A percentile compares a stretch with the other conserved stretches of the same genome.
These are phyloP conservation scores for Pelobates fuscus DNA, from an alignment of 2,113 vertebrate genomes.

Conservation along the genomic window DNA sequence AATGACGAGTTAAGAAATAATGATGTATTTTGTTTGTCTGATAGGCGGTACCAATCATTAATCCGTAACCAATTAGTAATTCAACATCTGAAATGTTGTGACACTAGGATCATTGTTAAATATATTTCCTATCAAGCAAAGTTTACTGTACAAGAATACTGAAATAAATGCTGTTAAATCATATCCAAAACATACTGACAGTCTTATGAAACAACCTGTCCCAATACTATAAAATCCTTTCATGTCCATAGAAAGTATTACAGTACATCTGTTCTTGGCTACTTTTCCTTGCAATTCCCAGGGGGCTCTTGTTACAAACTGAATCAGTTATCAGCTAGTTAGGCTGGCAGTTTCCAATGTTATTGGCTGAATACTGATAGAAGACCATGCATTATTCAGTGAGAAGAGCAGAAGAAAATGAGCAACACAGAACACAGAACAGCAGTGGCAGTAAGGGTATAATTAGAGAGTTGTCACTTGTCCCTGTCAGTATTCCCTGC, in stretches of 20 bases:
- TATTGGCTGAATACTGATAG: constrained; percentile 77
- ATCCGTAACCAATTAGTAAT: too few relatives aligned
- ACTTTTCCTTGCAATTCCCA: constrained; percentile 78
- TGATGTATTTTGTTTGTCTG: too few relatives aligned
- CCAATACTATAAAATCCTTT: constrained; percentile 36
- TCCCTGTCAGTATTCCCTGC: constrained; percentile 95
- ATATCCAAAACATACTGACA: constrained; percentile 15
- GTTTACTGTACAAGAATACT: not conserved
- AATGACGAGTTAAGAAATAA: too few relatives aligned
- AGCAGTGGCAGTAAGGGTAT: constrained; percentile 96
- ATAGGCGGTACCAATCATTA: too few relatives aligned
- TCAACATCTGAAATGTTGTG: too few relatives aligned
- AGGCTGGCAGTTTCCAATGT: constrained; percentile 77
- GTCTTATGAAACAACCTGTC: constrained; percentile 5
- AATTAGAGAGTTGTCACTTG: constrained; percentile 98
- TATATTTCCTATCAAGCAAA: not conserved
- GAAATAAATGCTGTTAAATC: constrained; percentile 15
- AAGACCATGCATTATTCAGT: constrained; percentile 85
- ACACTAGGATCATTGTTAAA: not conserved
- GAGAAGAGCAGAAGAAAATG: constrained; percentile 86
- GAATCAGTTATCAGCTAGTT: constrained; percentile 86
- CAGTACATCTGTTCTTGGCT: constrained; percentile 76
- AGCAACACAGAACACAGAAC: constrained; percentile 89
- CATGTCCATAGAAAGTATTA: constrained; percentile 42
- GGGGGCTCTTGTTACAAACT: constrained; percentile 79